Conservation (phyloP, 2,888 invertebrate species). For the Chydorus sphaericus region DNA sequence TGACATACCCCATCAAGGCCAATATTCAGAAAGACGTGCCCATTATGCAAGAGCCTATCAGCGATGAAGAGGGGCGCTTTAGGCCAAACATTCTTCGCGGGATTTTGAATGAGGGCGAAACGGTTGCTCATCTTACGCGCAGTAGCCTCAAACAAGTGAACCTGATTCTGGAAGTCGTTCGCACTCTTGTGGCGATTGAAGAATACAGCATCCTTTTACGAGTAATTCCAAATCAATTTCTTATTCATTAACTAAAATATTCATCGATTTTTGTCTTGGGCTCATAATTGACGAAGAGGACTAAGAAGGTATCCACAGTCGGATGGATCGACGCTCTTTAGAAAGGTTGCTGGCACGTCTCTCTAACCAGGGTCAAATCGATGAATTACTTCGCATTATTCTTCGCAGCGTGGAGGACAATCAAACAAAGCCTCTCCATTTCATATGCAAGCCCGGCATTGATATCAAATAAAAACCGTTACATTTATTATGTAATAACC, state of each 20-base stretch:
- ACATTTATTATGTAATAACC: too few relatives aligned
- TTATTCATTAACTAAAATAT: too few relatives aligned
- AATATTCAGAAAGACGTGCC: background rate
- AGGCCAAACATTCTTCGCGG: background rate
- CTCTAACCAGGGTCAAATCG: constrained; percentile 40
- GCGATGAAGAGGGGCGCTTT: background rate
- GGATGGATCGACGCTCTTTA: constrained; percentile 49
- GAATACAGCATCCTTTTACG: constrained; percentile 36
- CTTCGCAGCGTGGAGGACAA: too few relatives aligned
- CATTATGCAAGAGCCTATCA: background rate
- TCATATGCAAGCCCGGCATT: too few relatives aligned
- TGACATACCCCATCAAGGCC: too few relatives aligned
- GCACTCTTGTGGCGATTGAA: constrained; percentile 42
- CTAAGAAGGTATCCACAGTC: constrained; percentile 37
- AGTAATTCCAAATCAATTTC: constrained; percentile 22
- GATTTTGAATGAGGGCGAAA: background rate
- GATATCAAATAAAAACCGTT: too few relatives aligned
- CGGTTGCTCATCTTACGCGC: constrained; percentile 11
- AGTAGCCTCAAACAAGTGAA: constrained; percentile 37
- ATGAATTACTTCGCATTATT: too few relatives aligned
- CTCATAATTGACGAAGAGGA: constrained; percentile 39
- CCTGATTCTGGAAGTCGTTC: constrained; percentile 43
- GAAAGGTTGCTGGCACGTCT: constrained; percentile 42
- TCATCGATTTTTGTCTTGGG: constrained; percentile 19
- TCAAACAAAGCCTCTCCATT: too few relatives aligned